Evolutionary conservation across 2,888 invertebrate species (phyloP), one percentile per base, ranked within the genome.

Genomic region (Brachyptera risi): DNA sequence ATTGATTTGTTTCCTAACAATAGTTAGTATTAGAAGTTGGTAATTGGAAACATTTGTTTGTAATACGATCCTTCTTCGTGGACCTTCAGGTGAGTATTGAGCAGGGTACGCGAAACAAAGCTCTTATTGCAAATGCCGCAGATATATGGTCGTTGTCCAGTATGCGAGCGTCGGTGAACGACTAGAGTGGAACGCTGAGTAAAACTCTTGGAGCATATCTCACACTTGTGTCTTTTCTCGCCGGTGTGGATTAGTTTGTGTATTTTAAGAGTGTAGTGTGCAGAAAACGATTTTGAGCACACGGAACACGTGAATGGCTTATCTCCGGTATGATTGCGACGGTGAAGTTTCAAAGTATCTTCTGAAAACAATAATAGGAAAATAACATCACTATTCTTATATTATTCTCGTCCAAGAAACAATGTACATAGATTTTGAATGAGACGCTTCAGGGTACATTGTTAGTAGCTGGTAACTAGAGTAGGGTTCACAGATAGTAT

Each of bases 121-220:
- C 51, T 59, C 47, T 58, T 57, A 24, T 51, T 51, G 19, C 64
- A 64, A 11, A 58, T 21, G 21, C 58, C 42, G 17, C 62, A 64
- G 40, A 58, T 37, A 19, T 63, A 63, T 19, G 64, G 58, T 11
- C 60, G 56, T 23, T 44, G 49, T 3, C 56, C 62, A 0, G 59
- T 56, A 38, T 64, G 64, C 11, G 60, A 62, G 9, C 62, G 49
- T 35, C 49, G 47, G 35, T 64, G 64, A 23, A 64, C 62, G 2
- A 62, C 62, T 1, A 64, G 65, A 1, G 73, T 70, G 0, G 72
- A 71, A 24, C 72, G 67, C 56, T 74, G 74, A 1, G 73, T 67
- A 63, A 74, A 74, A 17, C 69, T 65, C 62, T 71, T 69, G 23
- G 70, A 70, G 56, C 74, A 74, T 13, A 69, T 68, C 21, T 68